Percentiles rank a stretch among this genome's conserved stretches.
Evolutionary conservation across 2,113 vertebrate genomes (phyloP).

Genomic region (Nettapus auritus): DNA sequence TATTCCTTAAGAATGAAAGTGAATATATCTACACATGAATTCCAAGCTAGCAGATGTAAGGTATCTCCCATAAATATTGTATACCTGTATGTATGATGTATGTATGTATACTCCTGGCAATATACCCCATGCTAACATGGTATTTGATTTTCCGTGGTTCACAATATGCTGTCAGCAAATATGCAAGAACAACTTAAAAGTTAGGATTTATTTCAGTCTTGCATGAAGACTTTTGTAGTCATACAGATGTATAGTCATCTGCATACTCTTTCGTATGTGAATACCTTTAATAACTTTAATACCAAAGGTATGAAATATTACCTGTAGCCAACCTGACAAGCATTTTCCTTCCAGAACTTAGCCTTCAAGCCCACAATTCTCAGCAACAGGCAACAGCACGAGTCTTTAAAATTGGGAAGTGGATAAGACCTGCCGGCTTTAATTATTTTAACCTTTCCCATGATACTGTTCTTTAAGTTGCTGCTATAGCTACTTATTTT

Average conservation of each 20-base stretch:
- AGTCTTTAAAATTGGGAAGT: neutral
- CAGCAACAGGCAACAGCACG: neutral
- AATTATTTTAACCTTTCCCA: neutral
- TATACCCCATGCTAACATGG: neutral
- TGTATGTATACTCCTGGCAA: neutral
- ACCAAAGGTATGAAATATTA: neutral
- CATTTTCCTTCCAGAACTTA: neutral
- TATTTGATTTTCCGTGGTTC: neutral
- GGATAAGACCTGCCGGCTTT: neutral
- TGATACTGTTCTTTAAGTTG: neutral
- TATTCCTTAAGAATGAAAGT: neutral
- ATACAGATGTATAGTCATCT: neutral
- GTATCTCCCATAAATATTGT: neutral
- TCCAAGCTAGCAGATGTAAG: neutral
- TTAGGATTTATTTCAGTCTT: neutral
- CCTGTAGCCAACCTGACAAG: neutral
- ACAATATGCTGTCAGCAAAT: neutral
- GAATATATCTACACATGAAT: neutral
- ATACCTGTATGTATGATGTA: neutral
- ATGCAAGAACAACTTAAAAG: neutral
- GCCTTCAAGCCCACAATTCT: neutral
- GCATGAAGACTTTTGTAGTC: neutral
- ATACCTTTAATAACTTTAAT: neutral
- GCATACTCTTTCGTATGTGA: too few species aligned
- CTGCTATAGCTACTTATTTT: neutral